Percentiles rank a stretch among this genome's conserved stretches.
phyloP scores from a whole-genome alignment of 2,113 vertebrate genomes.

The Cranoglanis bouderius region DNA sequence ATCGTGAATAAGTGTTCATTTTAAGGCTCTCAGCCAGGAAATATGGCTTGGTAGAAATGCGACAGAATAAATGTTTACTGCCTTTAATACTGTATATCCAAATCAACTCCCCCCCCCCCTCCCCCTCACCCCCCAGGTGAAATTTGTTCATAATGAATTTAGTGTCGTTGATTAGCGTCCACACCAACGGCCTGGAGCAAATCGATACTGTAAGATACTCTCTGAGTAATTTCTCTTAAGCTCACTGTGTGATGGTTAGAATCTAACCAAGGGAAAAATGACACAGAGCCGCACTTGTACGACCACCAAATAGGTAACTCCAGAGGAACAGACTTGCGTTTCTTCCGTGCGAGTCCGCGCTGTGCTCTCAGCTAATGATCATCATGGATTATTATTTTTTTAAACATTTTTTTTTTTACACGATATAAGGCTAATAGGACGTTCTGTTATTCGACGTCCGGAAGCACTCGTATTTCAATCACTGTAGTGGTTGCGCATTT shows the following conservation, averaged over 20 bases:
- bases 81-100: not conserved
- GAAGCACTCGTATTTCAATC: constrained; percentile 56
- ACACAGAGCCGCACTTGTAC: constrained; percentile 49
- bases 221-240: constrained; percentile 52
- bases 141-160: constrained; percentile 6
- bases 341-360: constrained; percentile 16
- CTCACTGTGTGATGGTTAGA: constrained; percentile 58
- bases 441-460: constrained; percentile 44
- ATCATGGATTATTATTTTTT: constrained; percentile 16
- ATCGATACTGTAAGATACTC: constrained; percentile 60
- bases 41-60: not conserved
- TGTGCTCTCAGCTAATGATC: constrained; percentile 17
- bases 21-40: not conserved
- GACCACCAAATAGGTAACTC: constrained; percentile 57
- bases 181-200: constrained; percentile 23
- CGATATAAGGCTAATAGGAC: constrained; percentile 7
- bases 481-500: constrained; percentile 55
- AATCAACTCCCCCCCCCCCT: not conserved
- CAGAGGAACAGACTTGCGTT: constrained; percentile 64
- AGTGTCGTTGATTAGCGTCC: constrained; percentile 11
- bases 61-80: not conserved
- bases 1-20: not conserved
- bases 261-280: constrained; percentile 63
- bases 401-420: constrained; percentile 39
- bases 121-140: not conserved